These are phyloP conservation scores for Didymodactylos carnosus DNA, from an alignment of 2,888 invertebrate species.

Conservation along the genomic window DNA sequence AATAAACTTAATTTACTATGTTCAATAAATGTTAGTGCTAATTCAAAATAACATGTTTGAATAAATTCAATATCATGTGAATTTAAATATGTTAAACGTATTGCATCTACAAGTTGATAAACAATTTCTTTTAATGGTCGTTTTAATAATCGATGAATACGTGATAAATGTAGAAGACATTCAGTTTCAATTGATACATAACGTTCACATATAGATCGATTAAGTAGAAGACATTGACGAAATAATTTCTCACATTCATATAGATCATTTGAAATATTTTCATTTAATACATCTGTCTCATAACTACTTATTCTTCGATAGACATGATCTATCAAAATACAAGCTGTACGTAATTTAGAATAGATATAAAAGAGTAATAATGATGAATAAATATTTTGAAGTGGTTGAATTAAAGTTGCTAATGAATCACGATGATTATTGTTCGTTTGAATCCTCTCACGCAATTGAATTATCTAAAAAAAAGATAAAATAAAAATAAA, in stretches of 20 bases:
- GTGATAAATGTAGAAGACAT: background rate
- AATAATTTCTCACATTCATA: background rate
- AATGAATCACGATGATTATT: background rate
- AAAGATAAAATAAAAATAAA: background rate
- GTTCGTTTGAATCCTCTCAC: background rate
- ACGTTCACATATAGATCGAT: background rate
- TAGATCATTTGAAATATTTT: background rate
- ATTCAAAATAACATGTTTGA: slow-evolving; percentile 12
- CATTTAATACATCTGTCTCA: background rate
- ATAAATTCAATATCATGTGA: background rate
- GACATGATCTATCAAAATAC: background rate
- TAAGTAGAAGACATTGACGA: background rate
- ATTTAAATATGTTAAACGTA: background rate
- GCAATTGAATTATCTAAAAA: background rate
- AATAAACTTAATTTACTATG: background rate
- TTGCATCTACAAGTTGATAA: background rate
- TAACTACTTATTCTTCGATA: too few relatives aligned
- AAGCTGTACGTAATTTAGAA: background rate
- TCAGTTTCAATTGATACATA: background rate
- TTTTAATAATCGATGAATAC: background rate
- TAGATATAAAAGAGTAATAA: background rate
- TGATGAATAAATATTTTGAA: background rate
- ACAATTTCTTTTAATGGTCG: background rate
- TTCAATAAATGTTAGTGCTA: slow-evolving; percentile 1
- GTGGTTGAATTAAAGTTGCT: background rate